A percentile compares a stretch with the other conserved stretches of the same genome.
These are phyloP conservation scores for Lacanobia wlatinum DNA, from an alignment of 2,888 invertebrate species.

Conservation along the genomic window DNA sequence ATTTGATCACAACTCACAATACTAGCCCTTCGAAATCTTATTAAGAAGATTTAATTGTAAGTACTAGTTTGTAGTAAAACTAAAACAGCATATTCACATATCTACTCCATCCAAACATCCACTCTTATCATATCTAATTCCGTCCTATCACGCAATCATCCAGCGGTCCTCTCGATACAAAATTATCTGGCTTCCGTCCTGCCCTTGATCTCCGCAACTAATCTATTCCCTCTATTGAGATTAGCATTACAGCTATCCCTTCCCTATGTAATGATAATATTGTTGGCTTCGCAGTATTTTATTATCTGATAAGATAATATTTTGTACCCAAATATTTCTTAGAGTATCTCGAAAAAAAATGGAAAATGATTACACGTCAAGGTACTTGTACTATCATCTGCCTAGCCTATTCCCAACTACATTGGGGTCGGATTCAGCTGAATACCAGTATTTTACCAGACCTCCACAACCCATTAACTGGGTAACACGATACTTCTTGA, in stretches of 20 bases:
- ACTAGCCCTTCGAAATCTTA: no score
- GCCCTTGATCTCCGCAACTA: conserved; percentile 52
- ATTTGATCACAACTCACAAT: no score
- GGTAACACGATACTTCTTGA: no score
- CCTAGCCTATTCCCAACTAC: no score
- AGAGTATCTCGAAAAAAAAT: background rate
- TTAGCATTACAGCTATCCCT: conserved; percentile 50
- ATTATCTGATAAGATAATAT: conserved; percentile 21
- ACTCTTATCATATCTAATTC: conserved; percentile 24
- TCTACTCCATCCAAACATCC: conserved; percentile 1
- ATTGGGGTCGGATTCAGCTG: no score
- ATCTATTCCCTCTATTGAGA: conserved; percentile 49
- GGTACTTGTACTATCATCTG: no score
- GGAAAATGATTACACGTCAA: background rate
- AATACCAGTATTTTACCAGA: no score
- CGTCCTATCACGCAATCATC: conserved; percentile 31
- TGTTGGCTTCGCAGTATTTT: conserved; percentile 10
- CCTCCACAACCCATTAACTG: no score
- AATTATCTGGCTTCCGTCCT: conserved; percentile 53
- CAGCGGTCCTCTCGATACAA: conserved; percentile 28
- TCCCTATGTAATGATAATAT: conserved; percentile 47
- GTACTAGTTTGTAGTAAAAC: background rate
- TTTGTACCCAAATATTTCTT: background rate
- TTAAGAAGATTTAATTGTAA: no score
- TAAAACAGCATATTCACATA: background rate